A percentile compares a stretch with the other conserved stretches of the same genome.
Conservation (phyloP, 2,888 invertebrate species). For the Pristionchus exspectatus region DNA sequence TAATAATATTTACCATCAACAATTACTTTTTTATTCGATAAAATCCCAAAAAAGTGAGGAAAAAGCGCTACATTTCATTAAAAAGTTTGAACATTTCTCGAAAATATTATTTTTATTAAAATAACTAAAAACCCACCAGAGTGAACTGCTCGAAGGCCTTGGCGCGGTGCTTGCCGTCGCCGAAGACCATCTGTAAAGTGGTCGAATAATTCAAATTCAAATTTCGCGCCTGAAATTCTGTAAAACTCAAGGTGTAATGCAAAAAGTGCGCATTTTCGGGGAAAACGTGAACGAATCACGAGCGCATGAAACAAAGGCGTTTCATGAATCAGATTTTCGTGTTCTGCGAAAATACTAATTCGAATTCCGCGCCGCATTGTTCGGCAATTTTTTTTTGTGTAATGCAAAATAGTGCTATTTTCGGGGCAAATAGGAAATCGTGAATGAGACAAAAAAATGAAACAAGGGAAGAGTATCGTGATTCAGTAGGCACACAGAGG, state of each 20-base stretch:
- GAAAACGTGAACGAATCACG: background rate
- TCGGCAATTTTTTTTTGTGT: no score
- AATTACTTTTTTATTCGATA: background rate
- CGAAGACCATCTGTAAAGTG: conserved; percentile 38
- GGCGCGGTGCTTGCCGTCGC: conserved; percentile 35
- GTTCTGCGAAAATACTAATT: no score
- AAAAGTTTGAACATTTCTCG: background rate
- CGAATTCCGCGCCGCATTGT: no score
- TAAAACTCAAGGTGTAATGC: background rate
- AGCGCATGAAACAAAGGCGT: background rate
- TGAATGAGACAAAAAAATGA: no score
- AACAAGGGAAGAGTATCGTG: background rate
- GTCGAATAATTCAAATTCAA: background rate
- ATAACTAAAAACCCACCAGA: background rate
- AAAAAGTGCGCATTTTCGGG: background rate
- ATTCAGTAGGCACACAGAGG: background rate
- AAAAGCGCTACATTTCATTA: no score
- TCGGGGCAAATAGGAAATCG: no score
- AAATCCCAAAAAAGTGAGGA: background rate
- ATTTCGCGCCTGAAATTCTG: background rate
- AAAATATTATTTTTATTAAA: background rate
- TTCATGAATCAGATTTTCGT: background rate
- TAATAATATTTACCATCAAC: background rate
- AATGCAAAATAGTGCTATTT: no score
- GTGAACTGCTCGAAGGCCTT: conserved; percentile 43